A percentile compares a stretch with the other conserved stretches of the same genome.
These are phyloP conservation scores for Dastarcus helophoroides DNA, from an alignment of 2,888 invertebrate genomes.

Conservation along the genomic window DNA sequence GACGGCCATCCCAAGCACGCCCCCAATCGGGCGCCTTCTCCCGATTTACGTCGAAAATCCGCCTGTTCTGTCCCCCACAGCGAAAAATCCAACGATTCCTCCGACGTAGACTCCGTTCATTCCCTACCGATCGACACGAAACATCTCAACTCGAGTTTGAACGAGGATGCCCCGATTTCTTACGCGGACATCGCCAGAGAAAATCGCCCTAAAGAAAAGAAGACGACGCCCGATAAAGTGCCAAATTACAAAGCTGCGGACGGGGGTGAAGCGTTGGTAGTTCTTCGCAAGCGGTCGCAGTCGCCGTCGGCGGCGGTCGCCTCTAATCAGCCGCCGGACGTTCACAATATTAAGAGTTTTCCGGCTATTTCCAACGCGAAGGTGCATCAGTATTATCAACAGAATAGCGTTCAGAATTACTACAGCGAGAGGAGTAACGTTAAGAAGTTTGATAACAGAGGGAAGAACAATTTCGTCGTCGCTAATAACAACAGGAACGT, in stretches of 20 bases:
- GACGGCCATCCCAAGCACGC: slow-evolving; percentile 17
- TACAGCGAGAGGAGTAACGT: slow-evolving; percentile 9
- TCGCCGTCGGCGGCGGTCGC: slow-evolving; percentile 7
- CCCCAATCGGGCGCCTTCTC: slow-evolving; percentile 20
- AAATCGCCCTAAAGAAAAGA: slow-evolving; percentile 32
- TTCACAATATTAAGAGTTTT: slow-evolving; percentile 29
- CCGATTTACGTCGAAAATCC: slow-evolving; percentile 45
- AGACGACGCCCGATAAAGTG: slow-evolving; percentile 8
- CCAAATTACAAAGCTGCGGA: background rate
- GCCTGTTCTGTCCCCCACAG: slow-evolving; percentile 70
- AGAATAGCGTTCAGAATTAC: background rate
- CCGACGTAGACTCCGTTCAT: slow-evolving; percentile 75
- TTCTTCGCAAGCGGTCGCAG: slow-evolving; percentile 9
- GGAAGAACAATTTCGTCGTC: slow-evolving; percentile 9
- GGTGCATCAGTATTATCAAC: slow-evolving; percentile 10
- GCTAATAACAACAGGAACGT: slow-evolving; percentile 2
- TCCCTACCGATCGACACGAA: slow-evolving; percentile 56
- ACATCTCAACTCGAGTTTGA: slow-evolving; percentile 15
- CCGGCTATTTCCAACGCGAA: slow-evolving; percentile 24
- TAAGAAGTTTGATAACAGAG: slow-evolving; percentile 12
- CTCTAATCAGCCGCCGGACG: slow-evolving; percentile 23
- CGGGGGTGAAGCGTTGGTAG: slow-evolving; percentile 7
- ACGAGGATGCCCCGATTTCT: slow-evolving; percentile 37
- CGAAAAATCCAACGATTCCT: slow-evolving; percentile 72
- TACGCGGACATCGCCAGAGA: slow-evolving; percentile 77